phyloP scores from a whole-genome alignment of 2,888 invertebrate species.

The Lithophane socia region DNA sequence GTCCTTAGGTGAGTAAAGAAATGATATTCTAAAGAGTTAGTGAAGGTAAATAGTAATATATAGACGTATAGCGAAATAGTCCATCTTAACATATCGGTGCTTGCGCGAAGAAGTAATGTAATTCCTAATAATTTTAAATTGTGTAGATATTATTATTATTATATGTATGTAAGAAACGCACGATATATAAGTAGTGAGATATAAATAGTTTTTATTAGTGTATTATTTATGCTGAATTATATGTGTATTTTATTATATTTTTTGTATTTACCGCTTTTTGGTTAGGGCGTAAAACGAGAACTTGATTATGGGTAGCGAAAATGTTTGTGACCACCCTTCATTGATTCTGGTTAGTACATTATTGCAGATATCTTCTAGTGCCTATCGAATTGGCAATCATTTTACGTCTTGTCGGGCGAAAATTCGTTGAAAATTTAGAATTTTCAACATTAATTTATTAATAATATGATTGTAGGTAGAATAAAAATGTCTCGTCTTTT shows the following conservation, averaged over 20 bases:
- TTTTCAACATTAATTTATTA: conserved; percentile 41
- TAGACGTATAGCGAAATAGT: conserved; percentile 80
- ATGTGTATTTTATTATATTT: conserved; percentile 57
- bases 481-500: conserved; percentile 36
- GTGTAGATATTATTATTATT: conserved; percentile 72
- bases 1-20: conserved; percentile 83
- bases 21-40: conserved; percentile 85
- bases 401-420: conserved; percentile 30
- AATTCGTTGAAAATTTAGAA: conserved; percentile 49
- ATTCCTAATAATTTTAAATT: conserved; percentile 82
- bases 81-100: conserved; percentile 90
- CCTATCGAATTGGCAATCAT: conserved; percentile 1
- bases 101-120: conserved; percentile 81
- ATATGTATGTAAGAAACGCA: conserved; percentile 69
- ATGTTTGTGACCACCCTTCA: neutral
- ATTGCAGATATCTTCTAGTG: neutral
- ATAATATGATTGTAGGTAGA: conserved; percentile 38
- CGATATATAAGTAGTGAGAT: conserved; percentile 75
- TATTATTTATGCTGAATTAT: conserved; percentile 55
- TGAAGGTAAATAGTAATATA: conserved; percentile 70
- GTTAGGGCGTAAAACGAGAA: conserved; percentile 24
- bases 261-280: conserved; percentile 40
- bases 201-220: conserved; percentile 62
- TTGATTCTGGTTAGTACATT: neutral
- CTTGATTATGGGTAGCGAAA: neutral